These are phyloP conservation scores for Seira ritae DNA, from an alignment of 2,888 invertebrate genomes.

Conservation along the genomic window DNA sequence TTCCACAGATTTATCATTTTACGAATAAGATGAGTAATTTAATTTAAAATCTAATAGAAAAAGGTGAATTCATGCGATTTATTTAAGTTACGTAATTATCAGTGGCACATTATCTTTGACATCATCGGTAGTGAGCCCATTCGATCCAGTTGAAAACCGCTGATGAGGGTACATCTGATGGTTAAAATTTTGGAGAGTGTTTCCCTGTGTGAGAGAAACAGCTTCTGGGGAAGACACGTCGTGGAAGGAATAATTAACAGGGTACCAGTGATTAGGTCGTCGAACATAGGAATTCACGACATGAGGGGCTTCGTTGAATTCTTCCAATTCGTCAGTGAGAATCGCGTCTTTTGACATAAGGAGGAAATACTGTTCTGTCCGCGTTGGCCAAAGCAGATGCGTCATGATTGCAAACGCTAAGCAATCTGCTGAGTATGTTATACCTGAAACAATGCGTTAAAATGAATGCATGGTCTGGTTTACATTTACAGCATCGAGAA, in stretches of 20 bases:
- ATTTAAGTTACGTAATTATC: slow-evolving; percentile 70
- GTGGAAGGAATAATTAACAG: slow-evolving; percentile 71
- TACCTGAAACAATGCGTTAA: slow-evolving; percentile 81
- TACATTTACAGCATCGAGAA: too few relatives aligned
- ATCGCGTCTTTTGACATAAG: slow-evolving; percentile 79
- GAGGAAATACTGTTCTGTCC: slow-evolving; percentile 93
- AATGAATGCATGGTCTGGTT: too few relatives aligned
- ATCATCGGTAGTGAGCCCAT: slow-evolving; percentile 54
- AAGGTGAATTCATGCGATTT: background rate
- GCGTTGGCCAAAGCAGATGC: slow-evolving; percentile 95
- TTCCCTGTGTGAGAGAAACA: slow-evolving; percentile 68
- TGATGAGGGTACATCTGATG: slow-evolving; percentile 59
- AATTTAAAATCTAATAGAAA: background rate
- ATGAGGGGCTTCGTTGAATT: slow-evolving; percentile 94
- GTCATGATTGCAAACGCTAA: slow-evolving; percentile 96
- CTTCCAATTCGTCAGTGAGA: slow-evolving; percentile 87
- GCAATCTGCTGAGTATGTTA: slow-evolving; percentile 96
- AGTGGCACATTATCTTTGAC: slow-evolving; percentile 71
- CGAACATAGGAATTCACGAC: slow-evolving; percentile 78
- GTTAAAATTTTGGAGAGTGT: slow-evolving; percentile 53
- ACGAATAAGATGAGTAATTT: background rate
- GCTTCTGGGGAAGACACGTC: slow-evolving; percentile 71
- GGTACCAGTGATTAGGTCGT: slow-evolving; percentile 67
- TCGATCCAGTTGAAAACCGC: slow-evolving; percentile 46
- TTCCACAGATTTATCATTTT: too few relatives aligned